Base-by-base conservation (phyloP, 1,140 invertebrate species). In the Acromyrmex echinatior region DNA sequence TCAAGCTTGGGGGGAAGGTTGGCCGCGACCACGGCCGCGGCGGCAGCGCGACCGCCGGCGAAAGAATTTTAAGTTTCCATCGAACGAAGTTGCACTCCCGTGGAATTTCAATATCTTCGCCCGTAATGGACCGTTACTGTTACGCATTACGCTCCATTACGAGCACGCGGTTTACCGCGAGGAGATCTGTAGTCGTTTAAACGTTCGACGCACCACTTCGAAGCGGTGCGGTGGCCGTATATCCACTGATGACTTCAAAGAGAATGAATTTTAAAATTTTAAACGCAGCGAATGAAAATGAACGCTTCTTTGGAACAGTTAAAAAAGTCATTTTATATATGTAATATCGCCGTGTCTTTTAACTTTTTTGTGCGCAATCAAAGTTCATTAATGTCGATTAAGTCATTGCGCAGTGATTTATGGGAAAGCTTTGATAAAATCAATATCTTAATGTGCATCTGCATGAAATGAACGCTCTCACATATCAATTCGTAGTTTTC, bases 51-150 rank as follows among this genome's bases (percentile, higher is more conserved):
- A 35, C 28, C 80, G 49, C 49, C 62, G 49, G 62, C 39, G n/a
- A 39, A 86, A 79, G 82, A 86, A 86, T 86, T 86, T 86, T 86
- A 77, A 86, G 82, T 86, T 86, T 86, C 74, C 80, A 84, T 84
- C 45, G 56, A 45, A 25, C 70, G 39, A 84, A 84, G 56, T 84
- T 84, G 80, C 80, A 84, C 80, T 62, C 73, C 45, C 25, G 70
- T 28, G 70, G 80, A 84, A 84, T 84, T 84, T 84, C 80, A 84
- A 84, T 84, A 84, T 84, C 56, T 76, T 62, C 56, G 56, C n/a
- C 70, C 80, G 70, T 84, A 84, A 84, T 84, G 80, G 80, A 84
- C 80, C 80, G 70, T 84, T 84, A 51, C 70, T 49, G 45, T 45
- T 45, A 84, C 80, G 80, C 80, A 84, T 84, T 84, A 76, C 70